Evolutionary conservation across 2,797 vertebrate species (phyloP), one percentile per base, ranked within the genome.

Genomic region (Pseudopleuronectes americanus): DNA sequence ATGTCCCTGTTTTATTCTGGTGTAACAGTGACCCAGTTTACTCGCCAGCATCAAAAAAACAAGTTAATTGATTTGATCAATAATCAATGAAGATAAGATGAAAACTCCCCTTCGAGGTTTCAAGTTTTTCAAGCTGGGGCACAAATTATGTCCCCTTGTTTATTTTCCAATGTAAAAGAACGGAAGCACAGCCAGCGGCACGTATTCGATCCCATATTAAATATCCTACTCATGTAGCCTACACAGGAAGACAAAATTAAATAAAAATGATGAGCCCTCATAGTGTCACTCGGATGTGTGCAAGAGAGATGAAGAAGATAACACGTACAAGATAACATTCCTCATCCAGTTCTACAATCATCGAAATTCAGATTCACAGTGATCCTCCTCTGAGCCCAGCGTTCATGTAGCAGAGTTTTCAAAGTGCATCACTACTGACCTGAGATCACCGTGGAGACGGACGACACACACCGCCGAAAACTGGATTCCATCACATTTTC

Each of bases 371-470:
- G 1, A 71, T 79, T 52, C 61, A 73, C 51, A 62, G 23, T 1
- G 16, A 64, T 36, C 10, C 8, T 68, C 7, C 23, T 59, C 52
- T 24, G 58, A 17, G 64, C 14, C 26, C n/a, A 45, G 16, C 9
- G 3, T 56, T 67, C 51, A 21, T 60, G 55, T n/a, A 28, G 13
- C 21, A 41, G 43, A 66, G 36, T 51, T 59, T 74, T 75, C 53
- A 71, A 75, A 77, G 66, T 49, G 48, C 49, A 77, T 75, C 70
- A 71, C 13, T 9, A 8, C 56, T 60, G 74, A 76, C 78, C 79
- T 41, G 61, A 74, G 58, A 60, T 63, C 19, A 2, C 58, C 16
- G 1, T 8, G 17, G 57, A 61, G 57, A 71, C 12, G 0, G 13
- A 13, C 21, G 24, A 78, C 68, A 64, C 3, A n/a, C n/a, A 61